Evolutionary conservation across 1,140 invertebrate species (phyloP), one percentile per base, ranked within the genome.

Genomic region (Drosophila santomea): DNA sequence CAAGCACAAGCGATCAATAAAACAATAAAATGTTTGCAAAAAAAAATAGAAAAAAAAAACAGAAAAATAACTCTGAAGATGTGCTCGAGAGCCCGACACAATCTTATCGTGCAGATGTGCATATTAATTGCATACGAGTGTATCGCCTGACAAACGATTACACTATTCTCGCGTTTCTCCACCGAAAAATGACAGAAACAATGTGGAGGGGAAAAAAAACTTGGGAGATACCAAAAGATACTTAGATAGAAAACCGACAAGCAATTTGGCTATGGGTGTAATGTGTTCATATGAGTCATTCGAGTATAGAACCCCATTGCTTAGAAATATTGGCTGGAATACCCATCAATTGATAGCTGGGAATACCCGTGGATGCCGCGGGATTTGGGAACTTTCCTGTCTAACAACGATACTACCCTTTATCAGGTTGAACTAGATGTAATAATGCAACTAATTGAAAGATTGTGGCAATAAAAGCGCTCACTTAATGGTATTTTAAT

Each of bases 51-150:
- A 58, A 58, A n/a, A 58, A n/a, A 35, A 58, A n/a, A 25, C 23
- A 35, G 8, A 44, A 44, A 14, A 56, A 35, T 25, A 25, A 25
- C 11, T n/a, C 17, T 5, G 25, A n/a, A 20, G 43, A 35, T 59
- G 36, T 25, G 63, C 12, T 12, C 23, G 3, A 25, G 11, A 11
- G 38, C 38, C 5, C 14, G 11, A 12, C 43, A 58, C 51, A 71
- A 72, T 72, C 66, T 72, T 72, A 72, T 72, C 68, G 68, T 41
- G 17, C 51, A 43, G 66, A 71, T 71, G 64, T 71, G 68, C 68
- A 72, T 72, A 58, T 25, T 71, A 58, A 72, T 72, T 71, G 64
- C 50, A 69, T 35, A 28, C 60, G 20, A 66, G 12, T 8, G 36
- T 71, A 67, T 66, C 23, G 64, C 14, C 32, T 66, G 32, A 66